These are phyloP conservation scores for Phalacrocorax aristotelis DNA, from an alignment of 2,113 vertebrate species.

Conservation along the genomic window DNA sequence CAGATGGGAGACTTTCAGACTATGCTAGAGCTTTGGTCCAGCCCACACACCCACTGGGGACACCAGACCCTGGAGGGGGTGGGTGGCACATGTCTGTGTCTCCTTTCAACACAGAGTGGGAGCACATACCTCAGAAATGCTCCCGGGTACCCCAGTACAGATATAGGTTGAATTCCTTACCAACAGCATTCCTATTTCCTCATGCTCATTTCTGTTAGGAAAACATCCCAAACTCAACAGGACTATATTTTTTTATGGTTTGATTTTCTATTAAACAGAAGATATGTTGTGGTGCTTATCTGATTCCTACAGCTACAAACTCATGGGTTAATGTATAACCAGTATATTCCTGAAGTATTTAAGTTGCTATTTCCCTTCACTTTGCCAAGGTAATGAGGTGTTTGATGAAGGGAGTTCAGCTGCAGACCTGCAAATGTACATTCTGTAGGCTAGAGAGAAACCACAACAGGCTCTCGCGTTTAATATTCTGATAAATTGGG, in stretches of 20 bases:
- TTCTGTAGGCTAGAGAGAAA: conserved; percentile 36
- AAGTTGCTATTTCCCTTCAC: conserved; percentile 44
- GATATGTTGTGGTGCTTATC: neutral
- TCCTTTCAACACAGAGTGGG: neutral
- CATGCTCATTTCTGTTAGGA: neutral
- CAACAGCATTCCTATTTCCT: neutral
- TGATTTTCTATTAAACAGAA: conserved; percentile 32
- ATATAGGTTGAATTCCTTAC: neutral
- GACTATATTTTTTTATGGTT: neutral
- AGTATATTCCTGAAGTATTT: conserved; percentile 38
- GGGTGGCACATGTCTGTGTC: neutral
- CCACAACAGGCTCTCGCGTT: neutral
- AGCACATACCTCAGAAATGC: neutral
- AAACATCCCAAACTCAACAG: neutral
- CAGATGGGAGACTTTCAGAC: neutral
- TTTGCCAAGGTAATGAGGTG: conserved; percentile 60
- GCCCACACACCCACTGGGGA: neutral
- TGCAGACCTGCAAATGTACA: conserved; percentile 15
- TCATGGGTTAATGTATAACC: conserved; percentile 25
- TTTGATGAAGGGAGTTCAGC: conserved; percentile 56
- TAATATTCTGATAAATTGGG: conserved; percentile 41
- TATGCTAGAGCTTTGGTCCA: neutral
- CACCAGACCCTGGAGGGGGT: neutral
- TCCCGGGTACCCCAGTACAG: fast-evolving
- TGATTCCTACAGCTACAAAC: neutral